Conservation (phyloP, 2,113 vertebrate species). For the Pseudorectes ferrugineus region DNA sequence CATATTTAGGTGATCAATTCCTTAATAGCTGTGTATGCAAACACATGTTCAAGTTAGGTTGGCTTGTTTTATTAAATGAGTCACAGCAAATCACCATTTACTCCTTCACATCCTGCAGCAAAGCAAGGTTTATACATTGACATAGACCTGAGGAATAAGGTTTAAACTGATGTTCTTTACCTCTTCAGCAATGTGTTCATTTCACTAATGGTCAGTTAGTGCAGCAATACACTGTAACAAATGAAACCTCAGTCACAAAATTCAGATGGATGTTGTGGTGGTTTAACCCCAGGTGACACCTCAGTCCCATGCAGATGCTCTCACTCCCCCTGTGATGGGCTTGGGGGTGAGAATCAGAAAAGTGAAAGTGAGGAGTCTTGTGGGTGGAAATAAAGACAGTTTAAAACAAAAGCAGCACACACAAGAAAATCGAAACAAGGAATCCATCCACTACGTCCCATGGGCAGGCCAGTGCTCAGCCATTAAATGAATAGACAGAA, state of each 20-base stretch:
- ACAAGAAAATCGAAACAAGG: background rate
- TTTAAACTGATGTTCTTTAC: background rate
- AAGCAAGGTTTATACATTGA: background rate
- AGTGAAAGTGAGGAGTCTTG: background rate
- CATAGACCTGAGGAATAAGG: background rate
- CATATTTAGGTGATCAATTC: background rate
- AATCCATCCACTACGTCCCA: background rate
- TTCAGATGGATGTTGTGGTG: background rate
- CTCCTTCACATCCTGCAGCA: background rate
- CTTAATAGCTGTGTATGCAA: background rate
- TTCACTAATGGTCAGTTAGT: background rate
- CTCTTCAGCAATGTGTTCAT: background rate
- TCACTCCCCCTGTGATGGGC: too few species aligned
- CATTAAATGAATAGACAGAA: background rate
- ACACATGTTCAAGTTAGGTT: background rate
- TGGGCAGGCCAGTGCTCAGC: background rate
- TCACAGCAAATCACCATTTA: background rate
- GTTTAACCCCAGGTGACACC: background rate
- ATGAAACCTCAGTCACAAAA: background rate
- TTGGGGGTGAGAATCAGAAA: background rate
- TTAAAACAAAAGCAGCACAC: background rate
- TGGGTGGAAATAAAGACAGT: background rate
- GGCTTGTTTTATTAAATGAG: background rate
- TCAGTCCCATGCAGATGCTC: fast-evolving
- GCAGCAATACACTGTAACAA: background rate